Conservation (phyloP, 1,140 invertebrate genomes). For the Meteorus sp. region DNA sequence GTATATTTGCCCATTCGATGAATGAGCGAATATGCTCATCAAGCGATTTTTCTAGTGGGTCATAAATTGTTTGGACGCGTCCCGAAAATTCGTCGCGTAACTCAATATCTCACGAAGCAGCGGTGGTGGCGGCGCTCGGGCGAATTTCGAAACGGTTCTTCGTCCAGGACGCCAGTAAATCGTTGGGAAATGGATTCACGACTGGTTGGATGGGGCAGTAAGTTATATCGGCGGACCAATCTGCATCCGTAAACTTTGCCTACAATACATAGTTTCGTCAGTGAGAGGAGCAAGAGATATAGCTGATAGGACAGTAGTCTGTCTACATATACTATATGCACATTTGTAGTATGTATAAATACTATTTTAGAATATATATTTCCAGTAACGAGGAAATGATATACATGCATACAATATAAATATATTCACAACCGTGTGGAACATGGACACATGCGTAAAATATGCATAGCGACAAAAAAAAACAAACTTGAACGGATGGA, state of each 20-base stretch:
- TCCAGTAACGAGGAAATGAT: slow-evolving; percentile 23
- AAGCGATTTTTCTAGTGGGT: slow-evolving; percentile 6
- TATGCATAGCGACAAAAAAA: too few species aligned
- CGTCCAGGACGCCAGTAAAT: slow-evolving; percentile 25
- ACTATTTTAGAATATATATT: slow-evolving; percentile 15
- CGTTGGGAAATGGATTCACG: slow-evolving; percentile 27
- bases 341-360: too few species aligned
- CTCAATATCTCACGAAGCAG: slow-evolving; percentile 17
- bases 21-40: slow-evolving; percentile 13
- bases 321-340: too few species aligned
- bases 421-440: neutral
- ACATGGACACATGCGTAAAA: neutral
- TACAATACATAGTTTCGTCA: slow-evolving; percentile 33
- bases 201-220: slow-evolving; percentile 23
- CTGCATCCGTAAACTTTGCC: slow-evolving; percentile 34
- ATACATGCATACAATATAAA: neutral
- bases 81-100: slow-evolving; percentile 19
- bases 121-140: slow-evolving; percentile 5
- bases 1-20: neutral
- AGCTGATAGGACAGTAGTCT: slow-evolving; percentile 13
- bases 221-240: slow-evolving; percentile 32
- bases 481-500: slow-evolving; percentile 15
- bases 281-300: slow-evolving; percentile 13
- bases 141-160: slow-evolving; percentile 22
- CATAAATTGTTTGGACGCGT: slow-evolving; percentile 6